A percentile compares a stretch with the other conserved stretches of the same genome.
phyloP scores from a whole-genome alignment of 2,888 invertebrate species.

The Brachylomia viminalis region DNA sequence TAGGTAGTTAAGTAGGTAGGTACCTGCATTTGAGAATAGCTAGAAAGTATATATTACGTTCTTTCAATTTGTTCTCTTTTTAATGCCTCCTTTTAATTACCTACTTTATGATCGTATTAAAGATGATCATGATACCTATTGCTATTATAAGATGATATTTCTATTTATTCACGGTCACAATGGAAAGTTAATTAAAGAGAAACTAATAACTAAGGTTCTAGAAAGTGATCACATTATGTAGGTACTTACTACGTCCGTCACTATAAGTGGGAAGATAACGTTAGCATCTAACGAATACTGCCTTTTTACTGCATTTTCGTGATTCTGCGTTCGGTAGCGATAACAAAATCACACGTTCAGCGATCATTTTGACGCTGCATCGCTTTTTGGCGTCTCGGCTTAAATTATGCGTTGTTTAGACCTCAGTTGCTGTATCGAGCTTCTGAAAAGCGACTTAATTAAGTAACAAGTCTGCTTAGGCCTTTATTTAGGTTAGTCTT shows the following conservation, averaged over 20 bases:
- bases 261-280: not conserved
- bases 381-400: too few relatives aligned
- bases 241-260: not conserved
- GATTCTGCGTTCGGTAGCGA: not conserved
- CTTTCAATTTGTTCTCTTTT: not conserved
- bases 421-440: not conserved
- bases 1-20: not conserved
- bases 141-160: conserved; percentile 25
- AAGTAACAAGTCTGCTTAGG: not conserved
- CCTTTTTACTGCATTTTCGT: not conserved
- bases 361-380: not conserved
- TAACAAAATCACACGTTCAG: not conserved
- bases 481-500: too few relatives aligned
- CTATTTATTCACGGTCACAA: conserved; percentile 43
- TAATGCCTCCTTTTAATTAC: conserved; percentile 32
- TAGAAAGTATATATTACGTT: not conserved
- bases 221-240: conserved; percentile 17
- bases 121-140: conserved; percentile 11
- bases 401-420: not conserved
- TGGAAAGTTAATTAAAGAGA: conserved; percentile 42
- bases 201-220: conserved; percentile 7
- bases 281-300: not conserved
- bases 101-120: conserved; percentile 1
- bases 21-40: not conserved
- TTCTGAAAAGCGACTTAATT: not conserved